These are phyloP conservation scores for Hippoglossus stenolepis DNA, from an alignment of 2,113 vertebrate genomes.

Conservation along the genomic window DNA sequence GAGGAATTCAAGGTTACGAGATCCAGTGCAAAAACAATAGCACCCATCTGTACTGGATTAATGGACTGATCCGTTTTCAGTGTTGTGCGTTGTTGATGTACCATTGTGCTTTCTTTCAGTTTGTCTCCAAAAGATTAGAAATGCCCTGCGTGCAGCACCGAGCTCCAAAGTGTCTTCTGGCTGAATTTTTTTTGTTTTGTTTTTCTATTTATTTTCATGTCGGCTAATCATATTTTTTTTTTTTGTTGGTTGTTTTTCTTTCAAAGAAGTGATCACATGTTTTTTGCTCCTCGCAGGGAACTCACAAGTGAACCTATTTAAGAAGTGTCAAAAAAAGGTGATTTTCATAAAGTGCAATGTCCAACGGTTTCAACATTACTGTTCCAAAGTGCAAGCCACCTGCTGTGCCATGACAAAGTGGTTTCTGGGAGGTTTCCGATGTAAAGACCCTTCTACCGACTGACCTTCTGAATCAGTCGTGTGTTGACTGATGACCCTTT, in stretches of 20 bases:
- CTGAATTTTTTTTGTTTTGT: conserved; percentile 23
- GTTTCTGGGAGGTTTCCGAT: conserved; percentile 23
- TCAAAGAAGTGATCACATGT: conserved; percentile 9
- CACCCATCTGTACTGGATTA: conserved; percentile 53
- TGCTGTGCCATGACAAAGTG: conserved; percentile 72
- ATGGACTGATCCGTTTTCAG: conserved; percentile 42
- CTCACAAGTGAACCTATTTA: conserved; percentile 47
- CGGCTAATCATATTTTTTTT: conserved; percentile 1
- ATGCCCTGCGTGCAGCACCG: conserved; percentile 39
- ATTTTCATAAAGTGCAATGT: conserved; percentile 68
- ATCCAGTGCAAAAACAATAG: conserved; percentile 32
- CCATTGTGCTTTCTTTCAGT: conserved; percentile 35
- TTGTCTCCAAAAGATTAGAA: conserved; percentile 32
- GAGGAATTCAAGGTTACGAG: conserved; percentile 32
- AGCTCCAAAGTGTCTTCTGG: conserved; percentile 53
- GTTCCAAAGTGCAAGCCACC: conserved; percentile 76
- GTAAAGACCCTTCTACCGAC: conserved; percentile 1
- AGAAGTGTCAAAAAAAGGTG: conserved; percentile 70
- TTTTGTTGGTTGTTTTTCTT: background rate
- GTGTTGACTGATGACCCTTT: conserved; percentile 1
- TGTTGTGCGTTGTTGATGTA: conserved; percentile 55
- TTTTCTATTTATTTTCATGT: conserved; percentile 54
- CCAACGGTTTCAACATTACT: conserved; percentile 35
- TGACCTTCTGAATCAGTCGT: conserved; percentile 19
- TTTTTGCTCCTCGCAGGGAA: conserved; percentile 18